Conservation (phyloP, 2,797 vertebrate species). For the Tapera naevia region DNA sequence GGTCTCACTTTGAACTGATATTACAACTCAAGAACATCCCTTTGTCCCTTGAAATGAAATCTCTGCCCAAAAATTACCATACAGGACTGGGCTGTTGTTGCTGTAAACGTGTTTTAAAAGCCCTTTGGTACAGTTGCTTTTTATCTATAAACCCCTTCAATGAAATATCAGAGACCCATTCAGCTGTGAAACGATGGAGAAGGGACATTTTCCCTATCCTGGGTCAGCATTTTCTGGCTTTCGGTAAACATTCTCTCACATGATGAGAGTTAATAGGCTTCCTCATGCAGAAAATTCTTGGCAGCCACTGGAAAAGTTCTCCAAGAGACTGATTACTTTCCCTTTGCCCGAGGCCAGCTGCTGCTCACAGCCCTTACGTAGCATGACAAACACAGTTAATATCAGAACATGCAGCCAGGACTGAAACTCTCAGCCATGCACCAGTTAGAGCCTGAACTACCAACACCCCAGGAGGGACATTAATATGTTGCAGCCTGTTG, state of each 20-base stretch:
- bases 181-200: conserved; percentile 55
- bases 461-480: background rate
- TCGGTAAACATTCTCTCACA: conserved; percentile 71
- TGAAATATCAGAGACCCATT: conserved; percentile 69
- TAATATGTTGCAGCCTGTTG: background rate
- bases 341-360: conserved; percentile 53
- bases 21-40: background rate
- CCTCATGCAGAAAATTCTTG: conserved; percentile 77
- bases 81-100: background rate
- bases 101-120: background rate
- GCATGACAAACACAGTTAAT: conserved; percentile 61
- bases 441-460: background rate
- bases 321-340: conserved; percentile 70
- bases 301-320: conserved; percentile 63
- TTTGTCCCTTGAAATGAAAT: background rate
- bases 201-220: conserved; percentile 60
- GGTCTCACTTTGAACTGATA: background rate
- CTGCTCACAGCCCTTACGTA: conserved; percentile 43
- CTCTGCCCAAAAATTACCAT: background rate
- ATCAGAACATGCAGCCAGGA: conserved; percentile 26
- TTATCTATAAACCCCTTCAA: conserved; percentile 63
- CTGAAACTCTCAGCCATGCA: conserved; percentile 22
- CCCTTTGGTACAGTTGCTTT: conserved; percentile 23
- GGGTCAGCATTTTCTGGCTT: conserved; percentile 74
- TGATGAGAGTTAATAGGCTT: conserved; percentile 72